Conservation (phyloP, 2,888 invertebrate species). For the Aleiodes testaceus region DNA sequence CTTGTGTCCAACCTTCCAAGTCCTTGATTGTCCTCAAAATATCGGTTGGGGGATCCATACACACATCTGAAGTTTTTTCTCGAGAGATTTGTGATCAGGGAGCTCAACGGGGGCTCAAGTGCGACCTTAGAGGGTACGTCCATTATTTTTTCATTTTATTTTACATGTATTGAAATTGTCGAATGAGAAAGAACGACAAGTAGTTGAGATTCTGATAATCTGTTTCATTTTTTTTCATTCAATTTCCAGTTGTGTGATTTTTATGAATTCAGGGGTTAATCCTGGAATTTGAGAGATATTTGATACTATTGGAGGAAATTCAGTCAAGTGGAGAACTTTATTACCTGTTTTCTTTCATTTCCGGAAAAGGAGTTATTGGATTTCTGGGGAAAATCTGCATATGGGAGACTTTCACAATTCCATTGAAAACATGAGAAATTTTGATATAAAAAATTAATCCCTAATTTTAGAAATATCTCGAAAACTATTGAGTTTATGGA, state of each 20-base stretch:
- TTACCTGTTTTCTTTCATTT: no score
- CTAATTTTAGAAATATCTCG: no score
- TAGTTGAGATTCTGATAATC: constrained; percentile 11
- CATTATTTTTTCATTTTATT: background rate
- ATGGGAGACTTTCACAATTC: no score
- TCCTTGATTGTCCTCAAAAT: constrained; percentile 24
- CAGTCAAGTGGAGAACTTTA: no score
- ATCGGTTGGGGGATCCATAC: constrained; percentile 31
- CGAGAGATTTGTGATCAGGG: constrained; percentile 8
- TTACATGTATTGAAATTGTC: constrained; percentile 10
- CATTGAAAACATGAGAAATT: no score
- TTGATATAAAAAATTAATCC: no score
- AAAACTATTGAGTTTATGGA: no score
- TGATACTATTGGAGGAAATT: no score
- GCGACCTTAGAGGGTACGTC: constrained; percentile 9
- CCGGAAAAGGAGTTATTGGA: no score
- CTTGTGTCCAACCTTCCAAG: constrained; percentile 1
- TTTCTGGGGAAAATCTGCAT: no score
- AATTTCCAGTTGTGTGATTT: constrained; percentile 20
- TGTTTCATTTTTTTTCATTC: constrained; percentile 3
- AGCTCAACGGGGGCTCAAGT: constrained; percentile 11
- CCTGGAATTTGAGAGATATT: background rate
- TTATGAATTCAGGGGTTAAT: background rate
- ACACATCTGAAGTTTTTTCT: constrained; percentile 3
- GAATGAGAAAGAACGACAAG: background rate